Evolutionary conservation across 2,797 vertebrate genomes (phyloP), one percentile per base, ranked within the genome.

Genomic region (Agapornis canus): DNA sequence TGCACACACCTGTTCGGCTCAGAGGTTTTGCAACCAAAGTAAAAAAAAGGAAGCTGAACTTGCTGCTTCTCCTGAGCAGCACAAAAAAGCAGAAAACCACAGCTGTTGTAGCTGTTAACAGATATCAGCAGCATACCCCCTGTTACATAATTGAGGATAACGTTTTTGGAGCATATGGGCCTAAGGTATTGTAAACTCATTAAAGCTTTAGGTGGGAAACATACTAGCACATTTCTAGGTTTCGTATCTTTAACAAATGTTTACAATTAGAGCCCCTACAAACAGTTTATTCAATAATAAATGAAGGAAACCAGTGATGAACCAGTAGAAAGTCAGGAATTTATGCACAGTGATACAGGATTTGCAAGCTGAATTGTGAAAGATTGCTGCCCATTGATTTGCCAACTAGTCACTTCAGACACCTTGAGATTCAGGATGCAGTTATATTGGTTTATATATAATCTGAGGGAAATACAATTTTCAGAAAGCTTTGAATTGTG

Each of bases 81-180:
- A 95, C 97, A 97, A 96, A 98, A 98, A 98, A 98, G 97, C 97
- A 97, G 96, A 98, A 98, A 98, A 98, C 98, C 98, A 98, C 98
- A 98, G 98, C 97, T 98, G 98, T 96, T 97, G 54, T 90, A 98
- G 97, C 98, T 98, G 98, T 98, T 98, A 98, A 98, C 98, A 98
- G 98, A 97, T 98, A 98, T 96, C 97, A 97, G 97, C 96, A 97
- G 98, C 95, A 78, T 96, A 96, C 96, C 96, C 97, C 96, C 69
- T 94, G 96, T 98, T 98, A 98, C 98, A 98, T 98, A 98, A 98
- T 98, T 98, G 97, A 98, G 98, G 95, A 97, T 98, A 98, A 98
- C 97, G 97, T 98, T 98, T 97, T 96, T 96, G 97, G 97, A 98
- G 96, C 98, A 98, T 98, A 98, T 98, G 98, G 97, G 97, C 97